These are phyloP conservation scores for Isotomurus palustris DNA, from an alignment of 2,888 invertebrate genomes.

Conservation along the genomic window DNA sequence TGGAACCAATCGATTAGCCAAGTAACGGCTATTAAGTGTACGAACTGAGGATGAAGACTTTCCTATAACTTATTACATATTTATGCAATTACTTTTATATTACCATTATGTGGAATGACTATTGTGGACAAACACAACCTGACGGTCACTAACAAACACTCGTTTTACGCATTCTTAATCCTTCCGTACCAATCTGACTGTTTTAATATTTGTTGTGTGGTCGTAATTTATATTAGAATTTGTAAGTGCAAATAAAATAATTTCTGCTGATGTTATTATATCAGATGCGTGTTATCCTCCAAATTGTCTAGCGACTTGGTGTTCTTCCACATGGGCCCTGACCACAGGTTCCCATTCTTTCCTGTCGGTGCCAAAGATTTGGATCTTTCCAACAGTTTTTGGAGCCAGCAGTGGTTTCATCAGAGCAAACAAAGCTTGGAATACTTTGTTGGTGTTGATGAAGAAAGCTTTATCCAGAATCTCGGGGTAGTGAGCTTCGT, in stretches of 20 bases:
- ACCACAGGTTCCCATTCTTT: conserved; percentile 22
- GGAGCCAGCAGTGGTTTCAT: conserved; percentile 23
- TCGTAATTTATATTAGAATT: no score
- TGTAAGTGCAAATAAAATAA: no score
- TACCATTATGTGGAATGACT: no score
- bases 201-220: neutral
- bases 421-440: conserved; percentile 19
- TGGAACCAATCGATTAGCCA: conserved; percentile 2
- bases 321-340: neutral
- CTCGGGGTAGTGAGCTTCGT: conserved; percentile 23
- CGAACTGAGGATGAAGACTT: no score
- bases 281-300: neutral
- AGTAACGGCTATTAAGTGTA: no score
- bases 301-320: neutral
- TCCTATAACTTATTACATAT: no score
- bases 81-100: no score
- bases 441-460: conserved; percentile 20
- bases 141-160: no score
- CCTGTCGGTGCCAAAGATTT: conserved; percentile 15
- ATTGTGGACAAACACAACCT: no score
- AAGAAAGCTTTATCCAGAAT: conserved; percentile 22
- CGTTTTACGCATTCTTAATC: no score
- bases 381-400: conserved; percentile 20
- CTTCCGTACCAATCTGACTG: neutral
- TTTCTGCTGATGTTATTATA: no score